Evolutionary conservation across 2,888 invertebrate genomes (phyloP).

Genomic region (Lithosia quadra): DNA sequence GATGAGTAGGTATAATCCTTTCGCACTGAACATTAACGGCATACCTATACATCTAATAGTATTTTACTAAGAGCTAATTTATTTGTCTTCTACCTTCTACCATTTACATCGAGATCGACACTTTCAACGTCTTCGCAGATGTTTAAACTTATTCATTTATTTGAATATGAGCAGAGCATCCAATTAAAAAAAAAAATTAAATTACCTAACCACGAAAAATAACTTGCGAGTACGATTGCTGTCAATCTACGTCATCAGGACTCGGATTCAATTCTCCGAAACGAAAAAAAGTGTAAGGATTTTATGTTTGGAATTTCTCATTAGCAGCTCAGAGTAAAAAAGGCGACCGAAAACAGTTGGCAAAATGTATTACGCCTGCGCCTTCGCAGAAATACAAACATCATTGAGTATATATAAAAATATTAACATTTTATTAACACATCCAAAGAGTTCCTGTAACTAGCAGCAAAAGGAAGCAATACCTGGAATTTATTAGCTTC

Average conservation of each 20-base stretch:
- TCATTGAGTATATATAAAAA: background rate
- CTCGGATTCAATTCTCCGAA: background rate
- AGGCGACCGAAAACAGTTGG: background rate
- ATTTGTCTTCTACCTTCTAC: background rate
- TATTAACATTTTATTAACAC: background rate
- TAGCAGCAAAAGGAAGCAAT: conserved; percentile 7
- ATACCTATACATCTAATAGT: background rate
- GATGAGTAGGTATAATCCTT: background rate
- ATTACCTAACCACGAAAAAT: too few relatives aligned
- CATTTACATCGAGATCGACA: background rate
- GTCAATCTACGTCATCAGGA: too few relatives aligned
- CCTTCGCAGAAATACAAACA: background rate
- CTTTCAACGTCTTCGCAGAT: background rate
- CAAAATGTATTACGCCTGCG: background rate
- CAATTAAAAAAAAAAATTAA: too few relatives aligned
- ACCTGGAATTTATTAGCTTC: conserved; percentile 17
- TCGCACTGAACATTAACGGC: background rate
- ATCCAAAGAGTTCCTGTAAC: background rate
- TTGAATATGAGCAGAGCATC: too few relatives aligned
- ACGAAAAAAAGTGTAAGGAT: background rate
- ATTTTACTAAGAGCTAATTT: background rate
- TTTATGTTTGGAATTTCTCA: background rate
- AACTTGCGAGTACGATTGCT: too few relatives aligned
- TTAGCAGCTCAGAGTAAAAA: background rate
- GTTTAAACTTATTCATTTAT: background rate